A percentile compares a stretch with the other conserved stretches of the same genome.
Conservation (phyloP, 2,888 invertebrate genomes). For the Ypsolopha scabrella region DNA sequence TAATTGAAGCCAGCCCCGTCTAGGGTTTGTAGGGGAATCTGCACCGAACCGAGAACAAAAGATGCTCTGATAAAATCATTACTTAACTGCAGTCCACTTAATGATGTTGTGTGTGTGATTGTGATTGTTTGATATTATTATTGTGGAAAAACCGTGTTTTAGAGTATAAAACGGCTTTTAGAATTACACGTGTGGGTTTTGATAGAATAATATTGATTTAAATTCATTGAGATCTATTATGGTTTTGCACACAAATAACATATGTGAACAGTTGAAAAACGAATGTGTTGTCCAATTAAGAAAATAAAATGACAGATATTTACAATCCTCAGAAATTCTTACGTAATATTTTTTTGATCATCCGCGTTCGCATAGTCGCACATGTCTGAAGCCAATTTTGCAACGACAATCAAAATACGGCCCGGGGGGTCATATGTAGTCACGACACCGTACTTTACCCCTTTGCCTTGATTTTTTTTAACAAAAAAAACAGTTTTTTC, state of each 20-base stretch:
- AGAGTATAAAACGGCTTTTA: no score
- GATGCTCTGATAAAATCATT: constrained; percentile 54
- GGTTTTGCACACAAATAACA: no score
- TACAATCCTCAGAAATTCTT: no score
- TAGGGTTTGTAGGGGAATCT: constrained; percentile 11
- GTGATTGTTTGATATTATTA: no score
- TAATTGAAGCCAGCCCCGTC: constrained; percentile 50
- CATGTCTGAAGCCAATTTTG: neutral
- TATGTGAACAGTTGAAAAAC: no score
- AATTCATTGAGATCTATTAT: no score
- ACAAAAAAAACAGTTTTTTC: constrained; percentile 24
- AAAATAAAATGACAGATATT: no score
- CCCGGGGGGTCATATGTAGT: constrained; percentile 26
- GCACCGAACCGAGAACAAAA: constrained; percentile 28
- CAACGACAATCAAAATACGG: constrained; percentile 27
- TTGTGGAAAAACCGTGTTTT: no score
- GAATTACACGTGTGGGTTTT: no score
- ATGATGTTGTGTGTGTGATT: neutral
- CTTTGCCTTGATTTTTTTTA: constrained; percentile 23
- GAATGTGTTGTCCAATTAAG: no score
- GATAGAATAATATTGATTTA: no score
- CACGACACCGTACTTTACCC: constrained; percentile 21
- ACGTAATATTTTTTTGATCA: no score
- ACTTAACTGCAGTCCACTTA: constrained; percentile 9
- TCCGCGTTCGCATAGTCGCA: neutral